These are phyloP conservation scores for Babylonia areolata DNA, from an alignment of 1,140 invertebrate species.

Conservation along the genomic window DNA sequence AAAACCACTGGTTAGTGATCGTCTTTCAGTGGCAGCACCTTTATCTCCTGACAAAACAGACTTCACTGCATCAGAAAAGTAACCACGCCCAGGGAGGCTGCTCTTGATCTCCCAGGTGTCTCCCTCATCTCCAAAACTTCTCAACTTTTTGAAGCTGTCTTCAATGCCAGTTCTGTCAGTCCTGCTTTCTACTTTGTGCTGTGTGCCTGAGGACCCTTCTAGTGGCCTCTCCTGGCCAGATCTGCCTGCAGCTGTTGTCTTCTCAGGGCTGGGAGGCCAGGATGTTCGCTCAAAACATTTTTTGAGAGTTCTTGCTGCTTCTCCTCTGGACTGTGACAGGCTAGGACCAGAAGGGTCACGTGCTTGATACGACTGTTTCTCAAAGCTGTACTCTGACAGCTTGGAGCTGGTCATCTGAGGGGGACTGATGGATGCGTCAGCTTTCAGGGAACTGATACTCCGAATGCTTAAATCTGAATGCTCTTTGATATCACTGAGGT, in stretches of 20 bases:
- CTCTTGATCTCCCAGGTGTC: constrained; percentile 24
- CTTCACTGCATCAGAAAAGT: constrained; percentile 20
- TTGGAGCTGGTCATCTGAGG: constrained; percentile 30
- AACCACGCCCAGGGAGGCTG: constrained; percentile 25
- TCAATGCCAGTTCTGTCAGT: neutral
- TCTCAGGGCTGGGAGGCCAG: constrained; percentile 4
- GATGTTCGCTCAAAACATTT: constrained; percentile 24
- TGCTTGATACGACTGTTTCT: neutral
- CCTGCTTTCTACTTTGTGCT: neutral
- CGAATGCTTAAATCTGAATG: neutral
- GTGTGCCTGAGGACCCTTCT: neutral
- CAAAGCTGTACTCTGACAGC: constrained; percentile 36
- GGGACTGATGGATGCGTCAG: constrained; percentile 14
- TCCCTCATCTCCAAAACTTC: neutral
- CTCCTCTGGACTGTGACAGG: neutral
- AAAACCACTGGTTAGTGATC: neutral
- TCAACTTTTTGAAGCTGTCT: constrained; percentile 14
- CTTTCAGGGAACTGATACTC: neutral
- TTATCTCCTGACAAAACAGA: constrained; percentile 2
- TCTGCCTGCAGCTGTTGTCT: neutral
- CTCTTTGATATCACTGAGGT: constrained; percentile 30
- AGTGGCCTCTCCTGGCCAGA: neutral
- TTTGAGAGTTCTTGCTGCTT: neutral
- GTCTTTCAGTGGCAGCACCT: neutral
- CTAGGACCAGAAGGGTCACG: neutral